phyloP scores from a whole-genome alignment of 2,113 vertebrate species.

The Daubentonia madagascariensis region DNA sequence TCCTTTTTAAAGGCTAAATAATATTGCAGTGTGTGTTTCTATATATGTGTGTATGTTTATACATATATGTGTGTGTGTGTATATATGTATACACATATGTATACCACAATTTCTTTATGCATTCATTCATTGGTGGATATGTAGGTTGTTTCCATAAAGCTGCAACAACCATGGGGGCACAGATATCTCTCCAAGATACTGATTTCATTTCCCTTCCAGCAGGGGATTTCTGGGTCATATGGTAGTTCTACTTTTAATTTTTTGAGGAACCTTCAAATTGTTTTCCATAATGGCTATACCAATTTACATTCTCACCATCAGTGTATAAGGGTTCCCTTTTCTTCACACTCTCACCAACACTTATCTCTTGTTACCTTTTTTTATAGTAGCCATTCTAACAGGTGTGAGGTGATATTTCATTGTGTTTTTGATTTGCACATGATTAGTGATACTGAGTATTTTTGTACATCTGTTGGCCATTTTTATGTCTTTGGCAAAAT shows the following conservation, averaged over 20 bases:
- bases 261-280: neutral
- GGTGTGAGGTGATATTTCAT: no score
- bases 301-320: neutral
- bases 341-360: neutral
- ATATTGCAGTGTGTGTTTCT: neutral
- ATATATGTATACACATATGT: neutral
- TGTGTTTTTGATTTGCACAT: no score
- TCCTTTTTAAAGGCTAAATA: neutral
- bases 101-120: neutral
- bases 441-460: no score
- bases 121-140: neutral
- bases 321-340: neutral
- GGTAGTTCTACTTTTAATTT: neutral
- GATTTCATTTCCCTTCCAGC: neutral
- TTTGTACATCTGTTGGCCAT: no score
- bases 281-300: neutral
- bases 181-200: neutral
- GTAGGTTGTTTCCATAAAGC: neutral
- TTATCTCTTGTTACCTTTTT: neutral
- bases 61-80: neutral
- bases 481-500: no score
- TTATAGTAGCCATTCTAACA: neutral
- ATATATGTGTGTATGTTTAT: neutral
- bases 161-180: neutral
- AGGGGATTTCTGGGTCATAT: neutral